Conservation (phyloP, 2,797 vertebrate species). For the Brachyrhaphis roseni region DNA sequence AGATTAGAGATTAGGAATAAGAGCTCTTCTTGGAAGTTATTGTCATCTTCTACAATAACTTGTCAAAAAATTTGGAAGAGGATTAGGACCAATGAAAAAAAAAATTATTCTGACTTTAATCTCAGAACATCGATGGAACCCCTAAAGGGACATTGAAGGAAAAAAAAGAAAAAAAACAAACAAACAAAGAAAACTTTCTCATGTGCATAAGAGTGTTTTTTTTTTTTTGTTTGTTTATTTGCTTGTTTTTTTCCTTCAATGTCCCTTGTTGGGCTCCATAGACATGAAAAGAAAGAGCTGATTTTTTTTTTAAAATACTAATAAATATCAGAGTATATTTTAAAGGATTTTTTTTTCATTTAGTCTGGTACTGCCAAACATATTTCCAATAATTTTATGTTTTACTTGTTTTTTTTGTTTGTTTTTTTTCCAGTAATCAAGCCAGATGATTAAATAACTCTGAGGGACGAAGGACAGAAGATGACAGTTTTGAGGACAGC, state of each 20-base stretch:
- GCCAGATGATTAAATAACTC: conserved; percentile 22
- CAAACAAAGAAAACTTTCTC: too few relatives aligned
- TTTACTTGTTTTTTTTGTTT: conserved; percentile 23
- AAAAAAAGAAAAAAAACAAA: too few relatives aligned
- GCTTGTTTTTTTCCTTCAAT: too few relatives aligned
- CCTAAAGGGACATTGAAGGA: too few relatives aligned
- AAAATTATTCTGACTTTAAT: too few relatives aligned
- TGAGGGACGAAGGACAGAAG: conserved; percentile 61
- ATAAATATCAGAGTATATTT: neutral
- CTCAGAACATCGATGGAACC: too few relatives aligned
- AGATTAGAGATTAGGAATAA: conserved; percentile 17
- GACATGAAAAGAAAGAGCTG: neutral
- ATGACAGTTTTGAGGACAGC: conserved; percentile 48
- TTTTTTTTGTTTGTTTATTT: too few relatives aligned
- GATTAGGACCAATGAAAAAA: neutral
- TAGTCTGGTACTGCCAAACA: neutral
- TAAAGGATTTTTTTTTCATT: neutral
- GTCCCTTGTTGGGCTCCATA: too few relatives aligned
- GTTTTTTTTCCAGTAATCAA: conserved; percentile 68
- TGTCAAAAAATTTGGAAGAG: neutral
- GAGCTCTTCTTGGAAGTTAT: too few relatives aligned
- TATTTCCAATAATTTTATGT: conserved; percentile 16
- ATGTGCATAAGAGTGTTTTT: too few relatives aligned
- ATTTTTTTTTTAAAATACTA: neutral
- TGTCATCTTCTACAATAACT: neutral